Conservation (phyloP, 2,113 vertebrate species). For the Nesoenas mayeri region DNA sequence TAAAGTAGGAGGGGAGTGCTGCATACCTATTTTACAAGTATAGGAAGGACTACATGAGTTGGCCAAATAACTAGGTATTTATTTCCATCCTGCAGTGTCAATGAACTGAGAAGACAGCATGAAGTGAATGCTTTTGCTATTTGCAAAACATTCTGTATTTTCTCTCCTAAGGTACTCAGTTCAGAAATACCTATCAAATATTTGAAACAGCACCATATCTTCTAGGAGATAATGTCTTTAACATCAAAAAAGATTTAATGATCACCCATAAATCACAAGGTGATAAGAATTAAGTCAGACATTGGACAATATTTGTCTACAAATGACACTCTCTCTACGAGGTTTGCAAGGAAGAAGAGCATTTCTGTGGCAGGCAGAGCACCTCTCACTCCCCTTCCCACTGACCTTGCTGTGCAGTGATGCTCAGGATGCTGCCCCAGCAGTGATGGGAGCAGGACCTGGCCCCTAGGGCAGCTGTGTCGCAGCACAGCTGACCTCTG, state of each 20-base stretch:
- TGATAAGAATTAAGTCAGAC: not conserved
- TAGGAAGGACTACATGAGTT: not conserved
- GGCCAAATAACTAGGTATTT: not conserved
- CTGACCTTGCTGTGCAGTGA: rapidly evolving
- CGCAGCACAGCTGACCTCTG: not conserved
- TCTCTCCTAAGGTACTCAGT: not conserved
- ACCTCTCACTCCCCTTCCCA: not conserved
- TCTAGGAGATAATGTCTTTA: not conserved
- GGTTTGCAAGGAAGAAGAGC: not conserved
- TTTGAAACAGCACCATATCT: not conserved
- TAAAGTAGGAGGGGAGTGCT: not conserved
- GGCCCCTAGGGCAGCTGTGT: not conserved
- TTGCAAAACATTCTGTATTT: not conserved
- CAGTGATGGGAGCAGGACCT: not conserved
- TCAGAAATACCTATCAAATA: not conserved
- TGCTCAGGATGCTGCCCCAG: not conserved
- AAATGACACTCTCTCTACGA: rapidly evolving
- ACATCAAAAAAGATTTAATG: not conserved
- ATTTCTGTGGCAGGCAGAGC: not conserved
- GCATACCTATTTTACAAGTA: not conserved
- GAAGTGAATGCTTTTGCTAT: rapidly evolving
- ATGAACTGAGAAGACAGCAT: not conserved
- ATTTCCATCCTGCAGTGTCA: not conserved
- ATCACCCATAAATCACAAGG: not conserved
- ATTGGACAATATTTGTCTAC: rapidly evolving